A percentile compares a stretch with the other conserved stretches of the same genome.
Evolutionary conservation across 2,797 vertebrate genomes (phyloP).

Genomic region (Sebastiscus tertius): DNA sequence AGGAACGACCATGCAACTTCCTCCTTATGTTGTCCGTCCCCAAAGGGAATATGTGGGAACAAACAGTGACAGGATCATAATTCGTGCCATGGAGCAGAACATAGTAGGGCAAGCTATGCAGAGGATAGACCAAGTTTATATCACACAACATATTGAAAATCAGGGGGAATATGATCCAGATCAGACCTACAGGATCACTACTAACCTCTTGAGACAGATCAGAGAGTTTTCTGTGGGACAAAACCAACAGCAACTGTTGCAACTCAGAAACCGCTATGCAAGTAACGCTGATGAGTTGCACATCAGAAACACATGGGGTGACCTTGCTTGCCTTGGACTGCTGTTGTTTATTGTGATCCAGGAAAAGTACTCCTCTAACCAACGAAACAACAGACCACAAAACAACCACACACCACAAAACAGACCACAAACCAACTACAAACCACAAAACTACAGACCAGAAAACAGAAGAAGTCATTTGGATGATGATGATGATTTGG

Average conservation of each 20-base stretch:
- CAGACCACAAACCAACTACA: not conserved
- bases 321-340: conserved; percentile 60
- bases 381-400: not conserved
- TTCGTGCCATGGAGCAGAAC: conserved; percentile 45
- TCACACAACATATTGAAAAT: conserved; percentile 63
- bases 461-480: not conserved
- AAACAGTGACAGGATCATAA: conserved; percentile 68
- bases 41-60: not conserved
- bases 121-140: conserved; percentile 61
- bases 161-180: conserved; percentile 60
- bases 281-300: conserved; percentile 4
- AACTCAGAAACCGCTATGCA: conserved; percentile 46
- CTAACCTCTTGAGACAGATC: conserved; percentile 56
- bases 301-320: conserved; percentile 44
- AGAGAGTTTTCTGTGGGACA: conserved; percentile 47
- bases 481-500: too few relatives aligned
- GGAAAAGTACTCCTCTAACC: conserved; percentile 14
- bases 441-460: not conserved
- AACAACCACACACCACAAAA: not conserved
- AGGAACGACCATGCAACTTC: conserved; percentile 13
- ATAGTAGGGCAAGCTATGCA: not conserved
- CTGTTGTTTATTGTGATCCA: conserved; percentile 63
- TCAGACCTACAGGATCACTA: conserved; percentile 61
- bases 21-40: conserved; percentile 35
- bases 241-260: not conserved